phyloP scores from a whole-genome alignment of 2,113 vertebrate species.

The Carollia perspicillata region DNA sequence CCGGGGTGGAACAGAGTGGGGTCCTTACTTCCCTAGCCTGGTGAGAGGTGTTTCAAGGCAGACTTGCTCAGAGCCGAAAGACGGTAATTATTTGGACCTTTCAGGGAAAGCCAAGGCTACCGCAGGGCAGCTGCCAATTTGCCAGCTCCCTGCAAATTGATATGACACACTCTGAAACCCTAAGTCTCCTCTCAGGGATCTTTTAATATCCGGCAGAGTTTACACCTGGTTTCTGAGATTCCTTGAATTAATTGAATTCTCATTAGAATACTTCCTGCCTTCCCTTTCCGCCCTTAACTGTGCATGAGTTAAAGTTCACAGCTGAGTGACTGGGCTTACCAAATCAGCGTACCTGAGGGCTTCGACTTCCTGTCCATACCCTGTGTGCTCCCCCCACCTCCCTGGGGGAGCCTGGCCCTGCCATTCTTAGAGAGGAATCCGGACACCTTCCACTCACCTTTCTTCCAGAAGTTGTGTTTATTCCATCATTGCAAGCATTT shows the following conservation, averaged over 20 bases:
- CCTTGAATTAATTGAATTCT: constrained; percentile 81
- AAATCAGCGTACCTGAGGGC: constrained; percentile 28
- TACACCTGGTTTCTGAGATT: constrained; percentile 76
- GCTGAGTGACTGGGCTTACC: constrained; percentile 39
- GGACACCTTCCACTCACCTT: neutral
- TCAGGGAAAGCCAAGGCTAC: neutral
- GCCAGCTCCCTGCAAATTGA: constrained; percentile 51
- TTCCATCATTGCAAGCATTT: constrained; percentile 23
- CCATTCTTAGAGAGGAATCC: neutral
- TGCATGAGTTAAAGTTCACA: constrained; percentile 72
- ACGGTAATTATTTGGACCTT: neutral
- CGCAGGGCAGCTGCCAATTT: constrained; percentile 32
- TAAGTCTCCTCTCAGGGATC: constrained; percentile 76
- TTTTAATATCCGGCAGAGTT: constrained; percentile 77
- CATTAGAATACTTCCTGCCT: constrained; percentile 79
- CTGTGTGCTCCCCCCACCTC: constrained; percentile 46
- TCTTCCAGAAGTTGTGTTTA: neutral
- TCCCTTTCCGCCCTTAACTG: constrained; percentile 61
- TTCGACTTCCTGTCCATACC: constrained; percentile 68
- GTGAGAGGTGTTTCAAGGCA: neutral
- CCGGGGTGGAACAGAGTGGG: neutral
- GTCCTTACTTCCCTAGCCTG: neutral
- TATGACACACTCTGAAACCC: constrained; percentile 51
- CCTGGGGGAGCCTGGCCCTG: constrained; percentile 30
- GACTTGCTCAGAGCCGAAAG: neutral